These are phyloP conservation scores for Micropoecilia bifurca DNA, from an alignment of 2,797 vertebrate species.

Conservation along the genomic window DNA sequence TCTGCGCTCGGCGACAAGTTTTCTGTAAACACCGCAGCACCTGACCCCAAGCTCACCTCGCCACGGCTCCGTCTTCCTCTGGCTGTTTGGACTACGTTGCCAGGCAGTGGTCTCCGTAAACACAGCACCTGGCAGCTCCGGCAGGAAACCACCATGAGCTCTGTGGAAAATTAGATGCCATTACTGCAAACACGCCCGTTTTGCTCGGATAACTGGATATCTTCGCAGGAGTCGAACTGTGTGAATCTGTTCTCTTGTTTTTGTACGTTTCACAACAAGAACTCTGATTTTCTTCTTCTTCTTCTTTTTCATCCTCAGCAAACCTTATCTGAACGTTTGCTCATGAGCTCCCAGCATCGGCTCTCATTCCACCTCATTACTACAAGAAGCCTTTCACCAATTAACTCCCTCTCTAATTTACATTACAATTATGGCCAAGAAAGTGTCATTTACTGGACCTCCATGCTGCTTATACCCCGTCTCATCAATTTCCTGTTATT, in stretches of 20 bases:
- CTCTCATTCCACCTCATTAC: conserved; percentile 53
- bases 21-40: conserved; percentile 37
- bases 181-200: conserved; percentile 49
- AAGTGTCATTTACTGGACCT: conserved; percentile 78
- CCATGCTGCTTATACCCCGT: conserved; percentile 71
- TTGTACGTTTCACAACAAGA: conserved; percentile 29
- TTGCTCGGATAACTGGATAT: conserved; percentile 58
- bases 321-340: conserved; percentile 38
- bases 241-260: conserved; percentile 17
- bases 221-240: conserved; percentile 18
- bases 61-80: conserved; percentile 39
- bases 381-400: conserved; percentile 67
- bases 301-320: neutral
- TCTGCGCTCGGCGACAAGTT: conserved; percentile 19
- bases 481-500: conserved; percentile 89
- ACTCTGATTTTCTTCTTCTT: neutral
- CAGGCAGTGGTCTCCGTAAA: conserved; percentile 73
- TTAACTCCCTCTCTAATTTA: conserved; percentile 76
- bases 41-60: conserved; percentile 65
- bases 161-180: conserved; percentile 72
- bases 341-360: conserved; percentile 49
- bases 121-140: conserved; percentile 78
- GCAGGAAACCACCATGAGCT: conserved; percentile 73
- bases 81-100: conserved; percentile 79
- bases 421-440: conserved; percentile 68